Base-by-base conservation (phyloP, 2,113 vertebrate species). In the Istiophorus platypterus region DNA sequence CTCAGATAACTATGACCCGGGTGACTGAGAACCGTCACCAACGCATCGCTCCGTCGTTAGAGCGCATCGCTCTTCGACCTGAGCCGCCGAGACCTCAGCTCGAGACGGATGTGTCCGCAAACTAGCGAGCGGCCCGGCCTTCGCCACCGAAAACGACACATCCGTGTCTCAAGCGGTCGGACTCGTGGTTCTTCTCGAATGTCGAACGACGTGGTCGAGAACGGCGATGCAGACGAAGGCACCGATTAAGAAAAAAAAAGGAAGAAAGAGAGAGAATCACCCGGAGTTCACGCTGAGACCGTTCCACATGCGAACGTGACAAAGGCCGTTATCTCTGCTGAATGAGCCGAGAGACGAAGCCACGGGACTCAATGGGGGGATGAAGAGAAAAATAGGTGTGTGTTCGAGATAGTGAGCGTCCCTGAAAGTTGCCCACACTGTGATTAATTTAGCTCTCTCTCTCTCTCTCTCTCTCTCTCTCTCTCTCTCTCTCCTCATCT, bases 301-400 rank as follows among this genome's bases (percentile, higher is more conserved):
- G 54, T 84, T 78, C 42, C 26, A 24, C 57, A 73, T 45, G 56
- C 57, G 57, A 65, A 65, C 57, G 41, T 52, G 73, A 87, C 72
- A 84, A 85, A 89, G 67, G 22, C 65, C 27, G 3, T 82, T 63
- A 85, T 87, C 82, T 76, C 39, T 39, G 26, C 69, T 20, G 72
- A 75, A 69, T 64, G 70, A 67, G 26, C 52, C 52, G 9, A 26
- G 22, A 67, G 51, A 12, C n/a, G 6, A 62, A 52, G 34, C 49
- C 52, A 42, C 0, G 57, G 57, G 76, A 80, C 61, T 67, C 42
- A 41, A 15, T 49, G 37, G 6, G 49, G 6, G 11, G 62, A 69
- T 41, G 62, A 41, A 59, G 45, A 41, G 58, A 52, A 34, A n/a
- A n/a, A n/a, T n/a, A 77, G 37, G 62, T 45, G 61, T 47, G 17